phyloP scores from a whole-genome alignment of 1,140 invertebrate species.

The Heliothis subflexa region DNA sequence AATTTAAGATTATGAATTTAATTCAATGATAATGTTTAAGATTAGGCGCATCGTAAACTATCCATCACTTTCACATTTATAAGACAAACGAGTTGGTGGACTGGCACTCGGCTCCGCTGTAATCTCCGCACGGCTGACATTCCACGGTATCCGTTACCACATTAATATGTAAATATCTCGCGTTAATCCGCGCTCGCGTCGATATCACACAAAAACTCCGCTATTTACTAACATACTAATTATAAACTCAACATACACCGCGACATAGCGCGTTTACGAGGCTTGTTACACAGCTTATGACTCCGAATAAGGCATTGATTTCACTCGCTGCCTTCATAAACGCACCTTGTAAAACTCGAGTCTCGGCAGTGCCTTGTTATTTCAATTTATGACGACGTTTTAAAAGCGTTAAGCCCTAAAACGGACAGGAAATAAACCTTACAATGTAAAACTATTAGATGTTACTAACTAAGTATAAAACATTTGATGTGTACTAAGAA shows the following conservation, averaged over 20 bases:
- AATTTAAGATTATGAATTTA: no score
- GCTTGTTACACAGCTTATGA: not conserved
- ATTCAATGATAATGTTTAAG: no score
- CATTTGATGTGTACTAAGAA: no score
- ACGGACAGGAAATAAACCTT: no score
- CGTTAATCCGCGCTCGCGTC: constrained; percentile 1
- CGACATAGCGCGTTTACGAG: not conserved
- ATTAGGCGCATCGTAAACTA: not conserved
- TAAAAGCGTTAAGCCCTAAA: no score
- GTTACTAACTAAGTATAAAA: no score
- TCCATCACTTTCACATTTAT: not conserved
- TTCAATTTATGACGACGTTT: no score
- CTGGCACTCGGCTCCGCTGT: not conserved
- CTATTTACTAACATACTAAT: constrained; percentile 16
- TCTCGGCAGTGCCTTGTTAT: no score
- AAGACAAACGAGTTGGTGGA: not conserved
- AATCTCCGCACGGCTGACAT: not conserved
- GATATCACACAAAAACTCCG: not conserved
- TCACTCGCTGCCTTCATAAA: not conserved
- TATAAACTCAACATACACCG: not conserved
- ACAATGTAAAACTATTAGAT: no score
- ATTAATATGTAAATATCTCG: constrained; percentile 4
- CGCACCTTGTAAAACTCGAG: not conserved
- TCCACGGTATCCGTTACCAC: constrained; percentile 8
- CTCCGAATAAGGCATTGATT: not conserved